Evolutionary conservation across 2,797 vertebrate genomes (phyloP), one percentile per base, ranked within the genome.

Genomic region (Hozukius guyotensis): DNA sequence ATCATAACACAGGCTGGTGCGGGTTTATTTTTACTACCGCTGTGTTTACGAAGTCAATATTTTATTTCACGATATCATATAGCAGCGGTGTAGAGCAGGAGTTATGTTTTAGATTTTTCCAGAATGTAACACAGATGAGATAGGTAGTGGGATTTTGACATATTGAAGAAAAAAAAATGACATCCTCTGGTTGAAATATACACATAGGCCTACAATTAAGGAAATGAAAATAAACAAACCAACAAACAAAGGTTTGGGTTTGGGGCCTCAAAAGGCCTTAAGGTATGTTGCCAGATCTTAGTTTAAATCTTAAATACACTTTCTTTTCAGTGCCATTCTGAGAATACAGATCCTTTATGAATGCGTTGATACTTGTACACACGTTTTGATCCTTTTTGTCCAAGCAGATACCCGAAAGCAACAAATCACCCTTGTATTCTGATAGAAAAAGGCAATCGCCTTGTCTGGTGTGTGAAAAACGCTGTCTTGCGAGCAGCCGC

Each of bases 21-120:
- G 34, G 68, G 87, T 89, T 91, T 92, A 88, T 93, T 90, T 94
- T 91, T 91, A 92, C 86, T 72, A 70, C 74, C 72, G 81, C 88
- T 83, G 83, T 85, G 86, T 90, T 91, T 91, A 91, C 85, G 73
- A 88, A 91, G 88, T 89, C 85, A 83, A 83, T 89, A 88, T 90
- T 92, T 93, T 86, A 90, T 92, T 89, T 89, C 53, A 77, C 85
- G 61, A 75, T 81, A 87, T 89, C 88, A 78, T 87, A 88, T 77
- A 75, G 75, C 55, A 42, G 70, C 13, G 76, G 56, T 76, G 83
- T 78, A 65, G 73, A 81, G 75, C 80, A 70, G 55, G 77, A 87
- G 73, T 77, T 81, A 61, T 72, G 68, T 80, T 87, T 86, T 70
- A 80, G 81, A 56, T 63, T 70, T 60, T 79, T 63, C 18, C 59